Conservation (phyloP, 92 coral and sea anemone species). For the Porites cylindrica region DNA sequence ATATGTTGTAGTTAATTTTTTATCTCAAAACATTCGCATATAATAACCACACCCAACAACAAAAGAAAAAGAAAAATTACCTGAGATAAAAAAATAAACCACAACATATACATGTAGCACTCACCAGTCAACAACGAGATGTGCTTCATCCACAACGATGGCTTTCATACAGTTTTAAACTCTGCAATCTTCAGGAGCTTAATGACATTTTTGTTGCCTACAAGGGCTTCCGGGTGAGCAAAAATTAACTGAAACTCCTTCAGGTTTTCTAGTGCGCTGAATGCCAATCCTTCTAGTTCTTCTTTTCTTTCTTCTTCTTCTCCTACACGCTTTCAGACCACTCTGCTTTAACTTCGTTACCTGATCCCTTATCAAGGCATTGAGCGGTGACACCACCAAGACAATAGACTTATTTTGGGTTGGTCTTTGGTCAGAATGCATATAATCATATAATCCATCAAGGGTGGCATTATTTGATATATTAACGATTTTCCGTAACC, state of each 20-base stretch:
- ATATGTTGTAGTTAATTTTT: no score
- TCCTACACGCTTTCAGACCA: slow-evolving; percentile 32
- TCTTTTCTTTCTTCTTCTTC: neutral
- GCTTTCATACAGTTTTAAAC: slow-evolving; percentile 10
- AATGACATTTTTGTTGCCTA: neutral
- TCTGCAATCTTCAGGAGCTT: neutral
- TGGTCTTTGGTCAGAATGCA: slow-evolving; percentile 1
- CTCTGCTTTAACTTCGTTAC: slow-evolving; percentile 35
- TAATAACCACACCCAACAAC: neutral
- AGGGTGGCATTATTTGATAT: no score
- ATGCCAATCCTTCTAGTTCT: neutral
- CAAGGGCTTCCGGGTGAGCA: no score
- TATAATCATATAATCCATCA: no score
- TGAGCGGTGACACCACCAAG: slow-evolving; percentile 43
- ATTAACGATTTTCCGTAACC: no score
- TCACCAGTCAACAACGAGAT: no score
- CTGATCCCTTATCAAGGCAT: slow-evolving; percentile 59
- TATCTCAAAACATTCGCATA: no score
- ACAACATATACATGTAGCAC: no score
- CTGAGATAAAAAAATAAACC: no score
- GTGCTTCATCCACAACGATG: slow-evolving; percentile 16
- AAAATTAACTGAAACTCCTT: neutral
- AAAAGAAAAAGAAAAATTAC: no score
- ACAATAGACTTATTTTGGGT: slow-evolving; percentile 18
- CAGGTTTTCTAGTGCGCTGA: neutral